Conservation (phyloP, 2,113 vertebrate genomes). For the Tachysurus vachellii region DNA sequence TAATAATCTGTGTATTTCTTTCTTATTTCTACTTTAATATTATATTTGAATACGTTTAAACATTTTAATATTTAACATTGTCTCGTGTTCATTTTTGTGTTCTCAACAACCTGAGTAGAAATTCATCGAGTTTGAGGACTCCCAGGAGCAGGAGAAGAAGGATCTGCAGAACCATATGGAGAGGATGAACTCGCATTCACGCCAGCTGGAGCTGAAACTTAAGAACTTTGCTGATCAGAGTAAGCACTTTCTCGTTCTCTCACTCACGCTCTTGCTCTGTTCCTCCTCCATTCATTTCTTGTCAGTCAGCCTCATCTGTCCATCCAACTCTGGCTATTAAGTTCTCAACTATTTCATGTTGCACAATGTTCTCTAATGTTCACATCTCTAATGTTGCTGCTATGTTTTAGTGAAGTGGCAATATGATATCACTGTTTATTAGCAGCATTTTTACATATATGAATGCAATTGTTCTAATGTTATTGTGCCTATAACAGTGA, state of each 20-base stretch:
- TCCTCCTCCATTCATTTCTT: neutral
- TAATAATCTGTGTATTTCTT: too few species aligned
- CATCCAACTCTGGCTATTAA: neutral
- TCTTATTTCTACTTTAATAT: neutral
- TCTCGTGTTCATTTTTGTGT: constrained; percentile 23
- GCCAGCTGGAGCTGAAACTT: constrained; percentile 93
- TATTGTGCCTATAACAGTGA: neutral
- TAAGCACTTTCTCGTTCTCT: constrained; percentile 64
- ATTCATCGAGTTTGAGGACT: constrained; percentile 98
- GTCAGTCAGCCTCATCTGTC: neutral
- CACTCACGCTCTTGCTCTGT: neutral
- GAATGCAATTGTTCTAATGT: neutral
- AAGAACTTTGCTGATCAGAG: constrained; percentile 95
- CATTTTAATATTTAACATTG: neutral
- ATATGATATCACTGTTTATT: neutral
- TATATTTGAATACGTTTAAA: neutral
- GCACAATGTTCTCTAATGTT: neutral
- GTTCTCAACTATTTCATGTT: neutral
- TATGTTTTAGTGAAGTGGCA: neutral
- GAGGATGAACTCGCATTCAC: constrained; percentile 86
- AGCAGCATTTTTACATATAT: neutral
- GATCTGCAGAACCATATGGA: constrained; percentile 90
- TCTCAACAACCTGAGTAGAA: constrained; percentile 72
- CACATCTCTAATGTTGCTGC: neutral
- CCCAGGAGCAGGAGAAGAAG: constrained; percentile 96